A percentile compares a stretch with the other conserved stretches of the same genome.
Conservation (phyloP, 2,888 invertebrate genomes). For the Pseudococcus longispinus region DNA sequence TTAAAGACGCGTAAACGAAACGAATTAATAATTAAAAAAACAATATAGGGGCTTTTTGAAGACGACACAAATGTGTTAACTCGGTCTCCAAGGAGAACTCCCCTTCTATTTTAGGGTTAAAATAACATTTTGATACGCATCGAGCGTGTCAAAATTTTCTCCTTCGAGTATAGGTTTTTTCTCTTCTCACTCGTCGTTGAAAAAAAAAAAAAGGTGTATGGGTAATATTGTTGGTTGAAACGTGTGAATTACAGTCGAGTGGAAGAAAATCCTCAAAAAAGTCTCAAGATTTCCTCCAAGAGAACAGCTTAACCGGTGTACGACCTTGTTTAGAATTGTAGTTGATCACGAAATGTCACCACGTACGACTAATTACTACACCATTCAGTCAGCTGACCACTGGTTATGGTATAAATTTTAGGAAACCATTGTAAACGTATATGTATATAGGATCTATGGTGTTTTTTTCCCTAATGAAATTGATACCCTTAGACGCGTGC, state of each 20-base stretch:
- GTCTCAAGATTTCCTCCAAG: not conserved
- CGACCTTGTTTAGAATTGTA: not conserved
- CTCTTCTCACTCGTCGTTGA: not conserved
- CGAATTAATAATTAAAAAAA: conserved; percentile 54
- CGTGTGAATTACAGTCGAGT: not conserved
- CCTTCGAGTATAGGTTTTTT: not conserved
- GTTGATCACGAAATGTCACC: conserved; percentile 17
- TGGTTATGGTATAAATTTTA: not conserved
- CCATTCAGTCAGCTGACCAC: not conserved
- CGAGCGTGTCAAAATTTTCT: conserved; percentile 14
- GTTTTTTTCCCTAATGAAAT: conserved; percentile 46
- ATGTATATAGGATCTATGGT: not conserved
- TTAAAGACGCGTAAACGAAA: conserved; percentile 51
- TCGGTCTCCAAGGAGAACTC: conserved; percentile 37
- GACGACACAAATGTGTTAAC: conserved; percentile 33
- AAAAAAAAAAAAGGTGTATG: not conserved
- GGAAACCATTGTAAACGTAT: conserved; percentile 10
- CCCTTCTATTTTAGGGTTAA: not conserved
- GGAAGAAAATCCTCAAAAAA: not conserved
- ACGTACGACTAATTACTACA: not conserved
- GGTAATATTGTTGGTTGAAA: not conserved
- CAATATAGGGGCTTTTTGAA: conserved; percentile 21
- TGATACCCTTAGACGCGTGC: conserved; percentile 47
- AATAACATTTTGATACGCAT: conserved; percentile 12
- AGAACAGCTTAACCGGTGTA: not conserved